phyloP scores from a whole-genome alignment of 2,113 vertebrate species.

The Ammodytes dubius region DNA sequence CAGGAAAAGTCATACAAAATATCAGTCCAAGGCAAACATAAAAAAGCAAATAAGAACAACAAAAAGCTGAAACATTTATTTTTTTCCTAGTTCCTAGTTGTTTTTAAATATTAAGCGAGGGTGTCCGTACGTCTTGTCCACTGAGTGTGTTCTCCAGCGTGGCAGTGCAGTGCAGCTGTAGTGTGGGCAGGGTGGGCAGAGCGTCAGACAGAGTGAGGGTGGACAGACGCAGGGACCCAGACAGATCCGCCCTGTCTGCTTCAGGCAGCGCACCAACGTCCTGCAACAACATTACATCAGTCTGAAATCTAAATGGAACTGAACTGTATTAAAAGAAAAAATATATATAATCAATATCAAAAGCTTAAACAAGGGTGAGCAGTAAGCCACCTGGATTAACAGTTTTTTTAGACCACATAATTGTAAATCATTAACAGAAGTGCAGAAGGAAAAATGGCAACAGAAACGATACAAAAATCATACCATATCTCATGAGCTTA shows the following conservation, averaged over 20 bases:
- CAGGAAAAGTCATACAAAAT: not conserved
- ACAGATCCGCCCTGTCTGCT: conserved; percentile 93
- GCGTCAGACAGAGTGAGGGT: conserved; percentile 91
- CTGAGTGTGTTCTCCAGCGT: conserved; percentile 92
- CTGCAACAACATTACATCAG: conserved; percentile 51
- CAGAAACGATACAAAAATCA: too few relatives aligned
- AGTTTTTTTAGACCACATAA: not conserved
- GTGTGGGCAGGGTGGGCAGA: conserved; percentile 90
- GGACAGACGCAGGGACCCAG: conserved; percentile 94
- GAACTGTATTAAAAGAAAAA: not conserved
- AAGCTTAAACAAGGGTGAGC: not conserved
- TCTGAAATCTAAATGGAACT: not conserved
- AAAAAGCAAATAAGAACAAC: too few relatives aligned
- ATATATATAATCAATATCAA: too few relatives aligned
- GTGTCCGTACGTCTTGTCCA: conserved; percentile 79
- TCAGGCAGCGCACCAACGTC: conserved; percentile 91
- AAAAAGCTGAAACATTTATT: too few relatives aligned
- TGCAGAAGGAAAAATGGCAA: too few relatives aligned
- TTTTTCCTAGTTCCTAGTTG: not conserved
- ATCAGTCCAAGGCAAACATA: too few relatives aligned
- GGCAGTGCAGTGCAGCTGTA: conserved; percentile 93
- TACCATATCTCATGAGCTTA: too few relatives aligned
- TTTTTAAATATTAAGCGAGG: not conserved
- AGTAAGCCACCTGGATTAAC: too few relatives aligned
- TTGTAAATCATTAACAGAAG: too few relatives aligned